Base-by-base conservation (phyloP, 2,113 vertebrate species). In the Alosa alosa region DNA sequence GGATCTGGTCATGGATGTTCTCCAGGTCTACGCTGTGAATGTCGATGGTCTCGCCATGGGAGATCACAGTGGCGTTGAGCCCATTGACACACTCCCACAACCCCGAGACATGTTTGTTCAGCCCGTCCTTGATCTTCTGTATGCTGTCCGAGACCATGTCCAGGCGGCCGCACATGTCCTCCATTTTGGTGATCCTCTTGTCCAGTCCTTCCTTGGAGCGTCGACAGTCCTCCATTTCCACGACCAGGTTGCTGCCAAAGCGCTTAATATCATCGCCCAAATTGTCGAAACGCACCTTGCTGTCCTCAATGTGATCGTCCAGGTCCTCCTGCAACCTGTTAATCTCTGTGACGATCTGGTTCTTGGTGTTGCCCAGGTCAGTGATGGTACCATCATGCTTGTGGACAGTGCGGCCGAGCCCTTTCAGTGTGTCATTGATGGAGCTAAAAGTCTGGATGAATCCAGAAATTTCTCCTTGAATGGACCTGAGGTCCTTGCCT, bases 21-120 rank as follows among this genome's bases (percentile, higher is more conserved):
- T 93, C 91, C 9, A 96, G 92, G 89, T 97, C 95, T 7, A 94
- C 90, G 1, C 92, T 93, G 55, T 96, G 93, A 88, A 94, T 94
- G 49, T 96, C 90, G 52, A 99, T 94, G 81, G 94, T 84, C 6
- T 94, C 92, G 0, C 93, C 93, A 0, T 97, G 96, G 0, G 88
- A 88, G 9, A 88, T 89, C 13, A 96, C 90, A 0, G 96, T 97
- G 91, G 92, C 89, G 81, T 98, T 99, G 85, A 97, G 92, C 45
- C 95, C 96, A 64, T 94, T 94, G 7, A 98, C 92, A 11, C 95
- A 95, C 1, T 52, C 94, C 97, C 97, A 98, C 83, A 99, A 94
- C 44, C 95, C 96, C 0, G 97, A 95, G 57, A 99, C 94, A 0
- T 98, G 97, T 81, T 91, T 93, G 90, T 94, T 94, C 85, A 99